Base-by-base conservation (phyloP, 1,140 invertebrate species). In the Brachionus rotundiformis region DNA sequence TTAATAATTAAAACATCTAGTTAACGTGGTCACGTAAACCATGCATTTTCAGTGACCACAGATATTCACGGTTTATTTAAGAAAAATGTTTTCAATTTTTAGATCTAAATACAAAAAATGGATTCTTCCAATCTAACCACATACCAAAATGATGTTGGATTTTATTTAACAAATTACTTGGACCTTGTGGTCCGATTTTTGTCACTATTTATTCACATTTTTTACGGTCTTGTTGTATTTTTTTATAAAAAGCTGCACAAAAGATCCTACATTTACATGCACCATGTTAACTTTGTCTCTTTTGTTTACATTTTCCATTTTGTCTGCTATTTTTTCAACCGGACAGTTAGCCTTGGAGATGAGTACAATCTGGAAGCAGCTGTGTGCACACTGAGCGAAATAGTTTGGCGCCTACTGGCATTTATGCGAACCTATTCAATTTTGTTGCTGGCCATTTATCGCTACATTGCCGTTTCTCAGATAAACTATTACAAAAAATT, bases 241-340 rank as follows among this genome's bases (percentile, higher is more conserved):
- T 36, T 16, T 3, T 8, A 36, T 6, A 68, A 39, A 68, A n/a
- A 68, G 16, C 33, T 68, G 5, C 63, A 68, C n/a, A 33, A 31
- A 41, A 33, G 63, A 68, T 36, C 63, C 8, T 68, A 68, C 63
- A 68, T 68, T 68, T 68, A 68, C 33, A 68, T 68, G 63, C 63
- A 68, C 29, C 63, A 68, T 68, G 63, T 68, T n/a, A 68, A 68
- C 7, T 68, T 68, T 41, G 8, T 68, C 1, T 68, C 63, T 19
- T 68, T 68, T 19, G 0, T 68, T 6, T 68, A 68, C 33, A 36
- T 68, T 19, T n/a, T 68, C 7, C 63, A 68, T 68, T 68, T 36
- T 39, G 63, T 68, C 10, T n/a, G 6, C 33, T 68, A 36, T 36
- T 68, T 68, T 68, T 19, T 36, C 16, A 33, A 39, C n/a, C 10